phyloP scores from a whole-genome alignment of 2,888 invertebrate species.

The Alloplasta piceator region DNA sequence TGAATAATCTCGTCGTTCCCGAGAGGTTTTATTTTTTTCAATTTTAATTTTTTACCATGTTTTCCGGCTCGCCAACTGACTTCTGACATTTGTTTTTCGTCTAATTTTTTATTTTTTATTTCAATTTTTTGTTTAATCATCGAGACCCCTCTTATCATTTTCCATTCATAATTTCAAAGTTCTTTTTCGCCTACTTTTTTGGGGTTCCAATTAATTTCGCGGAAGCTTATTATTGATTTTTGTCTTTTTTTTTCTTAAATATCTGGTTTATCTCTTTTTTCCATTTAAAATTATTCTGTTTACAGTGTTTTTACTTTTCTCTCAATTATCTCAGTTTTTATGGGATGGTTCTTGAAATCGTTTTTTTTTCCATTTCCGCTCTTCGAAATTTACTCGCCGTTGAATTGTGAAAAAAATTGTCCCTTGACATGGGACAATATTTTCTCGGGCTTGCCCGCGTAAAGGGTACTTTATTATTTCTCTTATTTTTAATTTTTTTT shows the following conservation, averaged over 20 bases:
- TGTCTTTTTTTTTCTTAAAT: slow-evolving; percentile 1
- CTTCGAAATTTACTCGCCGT: slow-evolving; percentile 7
- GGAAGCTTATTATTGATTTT: background rate
- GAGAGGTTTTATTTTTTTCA: no score
- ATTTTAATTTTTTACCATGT: no score
- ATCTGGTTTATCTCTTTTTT: no score
- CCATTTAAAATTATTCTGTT: no score
- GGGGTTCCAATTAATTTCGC: background rate
- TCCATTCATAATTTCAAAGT: background rate
- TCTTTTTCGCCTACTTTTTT: background rate
- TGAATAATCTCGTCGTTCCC: slow-evolving; percentile 47
- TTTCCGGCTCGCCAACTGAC: no score
- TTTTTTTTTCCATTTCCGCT: no score
- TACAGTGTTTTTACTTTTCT: slow-evolving; percentile 8
- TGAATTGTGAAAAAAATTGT: slow-evolving; percentile 50
- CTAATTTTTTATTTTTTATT: background rate
- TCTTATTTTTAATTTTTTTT: no score
- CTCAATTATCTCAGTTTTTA: no score
- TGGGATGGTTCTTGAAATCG: no score
- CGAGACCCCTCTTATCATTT: background rate
- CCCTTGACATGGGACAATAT: slow-evolving; percentile 70
- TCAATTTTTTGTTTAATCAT: background rate
- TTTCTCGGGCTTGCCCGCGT: no score
- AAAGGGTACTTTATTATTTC: no score
- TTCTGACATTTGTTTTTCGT: no score